These are phyloP conservation scores for Cyclina sinensis DNA, from an alignment of 1,140 invertebrate genomes.

Conservation along the genomic window DNA sequence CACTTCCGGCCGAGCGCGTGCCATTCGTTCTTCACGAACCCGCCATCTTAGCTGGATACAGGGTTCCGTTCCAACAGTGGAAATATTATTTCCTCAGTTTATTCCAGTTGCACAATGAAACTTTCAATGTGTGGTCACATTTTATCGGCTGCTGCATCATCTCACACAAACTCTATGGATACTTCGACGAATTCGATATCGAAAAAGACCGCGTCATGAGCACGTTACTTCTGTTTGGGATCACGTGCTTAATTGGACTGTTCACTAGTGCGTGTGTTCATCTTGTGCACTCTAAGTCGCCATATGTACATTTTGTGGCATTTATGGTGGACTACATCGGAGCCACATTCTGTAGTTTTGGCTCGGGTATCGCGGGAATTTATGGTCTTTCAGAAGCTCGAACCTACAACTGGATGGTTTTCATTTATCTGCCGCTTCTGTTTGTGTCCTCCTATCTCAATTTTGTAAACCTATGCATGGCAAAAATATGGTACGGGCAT, in stretches of 20 bases:
- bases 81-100: slow-evolving; percentile 82
- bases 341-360: slow-evolving; percentile 79
- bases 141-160: slow-evolving; percentile 78
- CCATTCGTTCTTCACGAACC: slow-evolving; percentile 81
- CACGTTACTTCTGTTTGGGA: slow-evolving; percentile 73
- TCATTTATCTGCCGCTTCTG: slow-evolving; percentile 73
- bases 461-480: slow-evolving; percentile 73
- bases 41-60: slow-evolving; percentile 81
- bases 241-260: slow-evolving; percentile 71
- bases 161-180: slow-evolving; percentile 66
- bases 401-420: slow-evolving; percentile 63
- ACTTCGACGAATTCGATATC: slow-evolving; percentile 70
- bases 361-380: slow-evolving; percentile 74
- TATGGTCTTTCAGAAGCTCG: slow-evolving; percentile 72
- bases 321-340: slow-evolving; percentile 84
- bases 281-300: slow-evolving; percentile 81
- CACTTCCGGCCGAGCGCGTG: slow-evolving; percentile 74
- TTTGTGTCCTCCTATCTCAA: slow-evolving; percentile 73
- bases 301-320: slow-evolving; percentile 79
- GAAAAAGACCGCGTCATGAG: slow-evolving; percentile 69
- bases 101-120: slow-evolving; percentile 85
- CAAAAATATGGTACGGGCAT: slow-evolving; percentile 73
- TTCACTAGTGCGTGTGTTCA: slow-evolving; percentile 78
- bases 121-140: slow-evolving; percentile 85
- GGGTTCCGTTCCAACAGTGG: slow-evolving; percentile 79